Base-by-base conservation (phyloP, 2,113 vertebrate genomes). In the Microtus montanus region DNA sequence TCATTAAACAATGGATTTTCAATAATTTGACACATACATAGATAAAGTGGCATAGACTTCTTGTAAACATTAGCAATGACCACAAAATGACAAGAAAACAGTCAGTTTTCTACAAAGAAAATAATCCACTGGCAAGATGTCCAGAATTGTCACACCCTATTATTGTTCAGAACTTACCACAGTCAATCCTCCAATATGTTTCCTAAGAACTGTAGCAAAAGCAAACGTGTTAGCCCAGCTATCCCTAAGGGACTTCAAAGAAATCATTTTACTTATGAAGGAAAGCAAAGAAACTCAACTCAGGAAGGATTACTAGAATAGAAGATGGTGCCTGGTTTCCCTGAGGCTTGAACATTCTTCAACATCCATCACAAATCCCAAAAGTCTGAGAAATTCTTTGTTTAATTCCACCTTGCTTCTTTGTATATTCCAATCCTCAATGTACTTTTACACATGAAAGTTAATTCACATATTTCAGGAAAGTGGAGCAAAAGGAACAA, bases 381-480 rank as follows among this genome's bases (percentile, higher is more conserved):
- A 88, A 89, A 49, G 1, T 80, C 82, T 91, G 20, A 80, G 20
- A 3, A 38, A 28, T 87, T 74, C 5, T 80, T 63, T 2, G 74
- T 79, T 93, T 14, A 41, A 82, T 41, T 0, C 24, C 7, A 63
- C 6, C 0, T 15, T 49, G 26, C 35, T 61, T 2, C n/a, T 91
- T 78, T 91, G 49, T 63, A 3, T 91, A 89, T 54, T 5, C 70
- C 54, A 92, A 73, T 78, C 1, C 47, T 90, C 66, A 47, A 47
- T 58, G 3, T 78, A 78, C 68, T 78, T 95, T 66, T 58, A 7
- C 61, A 41, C 19, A 13, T 85, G 33, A 90, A 94, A 89, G 38
- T 68, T 66, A 87, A 87, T 75, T 89, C 4, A 87, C 86, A 26
- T 70, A 66, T 94, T 83, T 92, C 17, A 87, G n/a, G 7, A 94